Percentiles rank a stretch among this genome's conserved stretches.
Evolutionary conservation across 1,140 invertebrate genomes (phyloP).

Genomic region (Ridgeia piscesae): DNA sequence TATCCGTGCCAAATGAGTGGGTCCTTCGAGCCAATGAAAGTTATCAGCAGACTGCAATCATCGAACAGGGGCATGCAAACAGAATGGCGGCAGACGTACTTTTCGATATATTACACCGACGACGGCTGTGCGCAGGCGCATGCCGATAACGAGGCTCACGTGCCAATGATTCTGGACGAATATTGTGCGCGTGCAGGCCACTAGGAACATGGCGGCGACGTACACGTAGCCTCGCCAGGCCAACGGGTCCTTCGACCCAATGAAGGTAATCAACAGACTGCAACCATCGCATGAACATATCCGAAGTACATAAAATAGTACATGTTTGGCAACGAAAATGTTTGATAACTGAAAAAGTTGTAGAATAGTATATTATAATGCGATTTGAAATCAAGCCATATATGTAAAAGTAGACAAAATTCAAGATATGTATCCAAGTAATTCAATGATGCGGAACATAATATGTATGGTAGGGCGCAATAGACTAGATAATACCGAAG

Average conservation of each 20-base stretch:
- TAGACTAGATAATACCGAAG: too few species aligned
- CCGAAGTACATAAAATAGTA: too few species aligned
- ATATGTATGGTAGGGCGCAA: too few species aligned
- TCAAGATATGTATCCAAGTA: too few species aligned
- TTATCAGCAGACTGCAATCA: slow-evolving; percentile 39
- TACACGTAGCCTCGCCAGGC: slow-evolving; percentile 86
- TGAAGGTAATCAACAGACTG: slow-evolving; percentile 47
- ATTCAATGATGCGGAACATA: too few species aligned
- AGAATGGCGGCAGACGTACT: slow-evolving; percentile 14
- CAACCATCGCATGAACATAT: neutral
- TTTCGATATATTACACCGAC: slow-evolving; percentile 26
- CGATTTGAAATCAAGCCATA: too few species aligned
- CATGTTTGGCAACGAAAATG: too few species aligned
- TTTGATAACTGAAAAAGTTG: too few species aligned
- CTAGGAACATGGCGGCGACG: slow-evolving; percentile 72
- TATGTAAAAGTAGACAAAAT: too few species aligned
- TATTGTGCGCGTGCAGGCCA: slow-evolving; percentile 82
- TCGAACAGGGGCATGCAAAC: neutral
- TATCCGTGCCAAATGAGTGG: slow-evolving; percentile 77
- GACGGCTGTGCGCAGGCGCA: slow-evolving; percentile 26
- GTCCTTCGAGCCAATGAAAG: slow-evolving; percentile 47
- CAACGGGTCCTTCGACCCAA: slow-evolving; percentile 47
- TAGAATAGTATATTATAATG: too few species aligned
- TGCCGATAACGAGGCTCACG: slow-evolving; percentile 20
- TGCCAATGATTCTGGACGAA: slow-evolving; percentile 65